These are phyloP conservation scores for Myotis findleyi DNA, from an alignment of 2,797 vertebrate species.

Conservation along the genomic window DNA sequence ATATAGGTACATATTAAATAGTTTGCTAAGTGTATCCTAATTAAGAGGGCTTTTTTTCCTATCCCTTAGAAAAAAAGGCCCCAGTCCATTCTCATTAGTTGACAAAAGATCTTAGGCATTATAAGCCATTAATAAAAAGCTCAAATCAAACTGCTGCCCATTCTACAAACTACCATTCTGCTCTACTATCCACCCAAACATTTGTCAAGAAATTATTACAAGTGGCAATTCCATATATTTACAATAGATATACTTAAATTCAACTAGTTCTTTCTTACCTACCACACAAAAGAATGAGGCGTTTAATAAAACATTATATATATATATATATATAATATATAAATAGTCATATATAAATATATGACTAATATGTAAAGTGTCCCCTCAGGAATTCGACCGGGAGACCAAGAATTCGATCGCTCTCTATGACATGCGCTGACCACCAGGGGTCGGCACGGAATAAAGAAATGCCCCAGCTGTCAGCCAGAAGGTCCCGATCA, in stretches of 20 bases:
- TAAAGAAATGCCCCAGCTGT: too few species aligned
- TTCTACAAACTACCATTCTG: neutral
- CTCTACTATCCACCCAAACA: neutral
- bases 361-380: too few species aligned
- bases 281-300: neutral
- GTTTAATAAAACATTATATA: neutral
- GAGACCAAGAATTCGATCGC: too few species aligned
- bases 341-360: too few species aligned
- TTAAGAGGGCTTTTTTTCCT: constrained; percentile 46
- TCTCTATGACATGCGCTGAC: too few species aligned
- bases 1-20: constrained; percentile 58
- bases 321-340: too few species aligned
- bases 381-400: too few species aligned
- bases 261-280: constrained; percentile 6
- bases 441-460: too few species aligned
- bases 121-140: constrained; percentile 36
- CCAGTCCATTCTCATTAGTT: constrained; percentile 59
- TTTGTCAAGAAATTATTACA: neutral
- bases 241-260: neutral
- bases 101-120: constrained; percentile 28
- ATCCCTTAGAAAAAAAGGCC: neutral
- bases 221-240: neutral
- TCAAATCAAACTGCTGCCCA: constrained; percentile 1
- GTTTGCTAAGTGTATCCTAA: constrained; percentile 58
- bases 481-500: too few species aligned